These are phyloP conservation scores for Chaitophorus viminalis DNA, from an alignment of 2,888 invertebrate genomes.

Conservation along the genomic window DNA sequence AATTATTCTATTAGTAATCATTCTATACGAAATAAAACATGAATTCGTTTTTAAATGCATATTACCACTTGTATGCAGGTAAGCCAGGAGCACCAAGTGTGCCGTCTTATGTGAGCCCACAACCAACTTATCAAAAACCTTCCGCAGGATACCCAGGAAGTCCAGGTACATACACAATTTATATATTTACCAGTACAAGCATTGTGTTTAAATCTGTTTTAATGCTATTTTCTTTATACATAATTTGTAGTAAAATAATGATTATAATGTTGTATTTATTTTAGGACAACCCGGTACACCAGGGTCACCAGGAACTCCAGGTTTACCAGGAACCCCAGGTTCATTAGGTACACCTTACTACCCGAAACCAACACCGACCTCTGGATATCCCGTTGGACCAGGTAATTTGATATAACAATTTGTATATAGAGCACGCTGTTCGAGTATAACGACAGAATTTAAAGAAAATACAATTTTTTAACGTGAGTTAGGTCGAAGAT, in stretches of 20 bases:
- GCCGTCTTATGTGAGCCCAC: constrained; percentile 28
- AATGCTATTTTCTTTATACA: not conserved
- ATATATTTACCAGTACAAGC: no score
- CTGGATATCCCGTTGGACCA: constrained; percentile 66
- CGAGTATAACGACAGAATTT: no score
- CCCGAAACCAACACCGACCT: constrained; percentile 65
- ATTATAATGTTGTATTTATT: not conserved
- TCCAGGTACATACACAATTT: constrained; percentile 66
- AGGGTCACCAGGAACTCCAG: constrained; percentile 62
- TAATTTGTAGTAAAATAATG: not conserved
- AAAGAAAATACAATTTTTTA: no score
- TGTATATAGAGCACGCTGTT: no score
- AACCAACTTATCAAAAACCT: constrained; percentile 61
- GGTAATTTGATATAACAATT: constrained; percentile 32
- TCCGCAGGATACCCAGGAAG: constrained; percentile 66
- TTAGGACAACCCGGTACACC: constrained; percentile 61
- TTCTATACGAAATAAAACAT: no score
- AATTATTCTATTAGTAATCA: no score
- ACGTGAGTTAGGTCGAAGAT: no score
- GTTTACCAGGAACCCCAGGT: constrained; percentile 62
- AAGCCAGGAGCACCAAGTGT: constrained; percentile 35
- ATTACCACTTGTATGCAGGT: not conserved
- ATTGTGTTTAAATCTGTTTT: not conserved
- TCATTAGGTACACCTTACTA: constrained; percentile 66
- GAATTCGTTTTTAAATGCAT: no score